Conservation (phyloP, 2,888 invertebrate genomes). For the Eupithecia centaureata region DNA sequence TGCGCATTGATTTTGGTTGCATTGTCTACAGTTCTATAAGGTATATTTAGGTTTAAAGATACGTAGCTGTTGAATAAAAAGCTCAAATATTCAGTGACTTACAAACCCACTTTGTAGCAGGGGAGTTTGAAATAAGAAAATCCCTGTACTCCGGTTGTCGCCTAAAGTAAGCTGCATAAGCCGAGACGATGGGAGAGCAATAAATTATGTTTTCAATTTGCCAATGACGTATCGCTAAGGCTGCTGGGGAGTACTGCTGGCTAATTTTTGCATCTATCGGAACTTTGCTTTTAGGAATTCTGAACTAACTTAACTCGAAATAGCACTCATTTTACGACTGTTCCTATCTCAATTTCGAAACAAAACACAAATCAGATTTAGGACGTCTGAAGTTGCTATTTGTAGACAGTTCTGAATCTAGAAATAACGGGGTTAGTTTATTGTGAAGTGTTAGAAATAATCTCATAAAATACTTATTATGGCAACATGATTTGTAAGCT, state of each 20-base stretch:
- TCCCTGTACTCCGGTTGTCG: conserved; percentile 60
- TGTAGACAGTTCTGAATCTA: neutral
- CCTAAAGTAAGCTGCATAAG: conserved; percentile 64
- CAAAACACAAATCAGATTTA: neutral
- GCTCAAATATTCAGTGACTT: conserved; percentile 15
- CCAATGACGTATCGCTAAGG: conserved; percentile 72
- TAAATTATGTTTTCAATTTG: conserved; percentile 76
- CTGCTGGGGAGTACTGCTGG: conserved; percentile 47
- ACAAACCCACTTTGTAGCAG: conserved; percentile 30
- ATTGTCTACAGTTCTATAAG: conserved; percentile 7
- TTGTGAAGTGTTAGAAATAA: neutral
- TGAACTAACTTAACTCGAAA: neutral
- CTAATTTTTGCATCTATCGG: conserved; percentile 48
- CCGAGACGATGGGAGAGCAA: conserved; percentile 64
- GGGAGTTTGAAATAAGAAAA: conserved; percentile 57
- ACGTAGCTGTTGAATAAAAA: neutral
- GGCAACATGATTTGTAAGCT: too few relatives aligned
- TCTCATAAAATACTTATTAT: too few relatives aligned
- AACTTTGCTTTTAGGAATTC: conserved; percentile 44
- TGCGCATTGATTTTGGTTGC: conserved; percentile 38
- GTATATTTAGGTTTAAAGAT: neutral
- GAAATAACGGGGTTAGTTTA: neutral
- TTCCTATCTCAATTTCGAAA: neutral
- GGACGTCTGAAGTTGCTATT: neutral
- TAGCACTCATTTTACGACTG: neutral